Evolutionary conservation across 2,797 vertebrate species (phyloP).

Genomic region (Spinus olivaceus): DNA sequence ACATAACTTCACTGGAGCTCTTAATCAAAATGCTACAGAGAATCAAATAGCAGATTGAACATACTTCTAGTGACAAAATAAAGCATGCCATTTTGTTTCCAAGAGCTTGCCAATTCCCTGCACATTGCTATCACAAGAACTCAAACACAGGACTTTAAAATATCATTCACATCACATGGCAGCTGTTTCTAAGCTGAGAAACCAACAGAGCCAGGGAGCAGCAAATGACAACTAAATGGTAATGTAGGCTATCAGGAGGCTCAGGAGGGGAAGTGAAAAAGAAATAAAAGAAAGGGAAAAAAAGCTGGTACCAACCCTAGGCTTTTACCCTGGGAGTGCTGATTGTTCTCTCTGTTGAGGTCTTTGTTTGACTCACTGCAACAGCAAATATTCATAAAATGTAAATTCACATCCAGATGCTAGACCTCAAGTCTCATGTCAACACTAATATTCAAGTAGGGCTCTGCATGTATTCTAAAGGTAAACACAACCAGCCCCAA

Average conservation of each 20-base stretch:
- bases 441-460: neutral
- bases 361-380: neutral
- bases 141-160: conserved; percentile 51
- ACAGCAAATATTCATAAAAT: neutral
- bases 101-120: conserved; percentile 53
- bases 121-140: conserved; percentile 40
- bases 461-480: neutral
- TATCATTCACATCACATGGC: conserved; percentile 50
- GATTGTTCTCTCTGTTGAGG: neutral
- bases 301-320: neutral
- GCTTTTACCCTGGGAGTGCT: neutral
- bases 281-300: neutral
- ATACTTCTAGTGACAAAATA: conserved; percentile 62
- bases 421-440: neutral
- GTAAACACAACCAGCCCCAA: neutral
- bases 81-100: conserved; percentile 52
- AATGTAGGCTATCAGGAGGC: neutral
- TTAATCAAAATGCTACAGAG: conserved; percentile 63
- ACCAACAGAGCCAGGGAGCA: conserved; percentile 11
- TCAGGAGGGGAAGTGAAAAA: fast-evolving
- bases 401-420: neutral
- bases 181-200: conserved; percentile 46
- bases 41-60: conserved; percentile 57
- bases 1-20: conserved; percentile 47
- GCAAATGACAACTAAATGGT: neutral